A percentile compares a stretch with the other conserved stretches of the same genome.
phyloP scores from a whole-genome alignment of 2,888 invertebrate species.

The Xanthorhoe designata region DNA sequence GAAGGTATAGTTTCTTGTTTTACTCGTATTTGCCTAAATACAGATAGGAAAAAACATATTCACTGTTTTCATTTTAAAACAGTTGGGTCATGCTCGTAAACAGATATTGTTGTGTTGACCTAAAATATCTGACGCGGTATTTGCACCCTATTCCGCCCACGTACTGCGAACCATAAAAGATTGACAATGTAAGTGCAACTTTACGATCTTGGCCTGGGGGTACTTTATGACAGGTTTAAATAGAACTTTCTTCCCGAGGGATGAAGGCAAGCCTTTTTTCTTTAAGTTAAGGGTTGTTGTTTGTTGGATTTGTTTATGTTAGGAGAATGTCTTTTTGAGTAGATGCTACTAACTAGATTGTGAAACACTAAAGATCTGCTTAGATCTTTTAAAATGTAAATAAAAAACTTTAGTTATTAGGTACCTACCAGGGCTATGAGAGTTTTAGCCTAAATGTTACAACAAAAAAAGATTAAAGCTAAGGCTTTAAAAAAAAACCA shows the following conservation, averaged over 20 bases:
- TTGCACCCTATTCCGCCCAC: conserved; percentile 6
- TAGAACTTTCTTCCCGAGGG: conserved; percentile 36
- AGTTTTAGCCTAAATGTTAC: too few species aligned
- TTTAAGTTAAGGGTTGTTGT: conserved; percentile 29
- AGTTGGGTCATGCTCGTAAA: conserved; percentile 2
- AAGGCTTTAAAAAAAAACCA: too few species aligned
- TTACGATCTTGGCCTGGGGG: conserved; percentile 35
- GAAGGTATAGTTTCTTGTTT: not conserved
- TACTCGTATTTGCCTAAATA: not conserved
- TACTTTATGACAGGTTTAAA: conserved; percentile 40
- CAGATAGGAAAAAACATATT: not conserved
- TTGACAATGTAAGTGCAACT: conserved; percentile 38
- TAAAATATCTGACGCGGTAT: conserved; percentile 10
- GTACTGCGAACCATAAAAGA: conserved; percentile 25
- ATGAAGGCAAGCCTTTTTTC: conserved; percentile 24
- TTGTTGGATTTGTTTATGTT: conserved; percentile 34
- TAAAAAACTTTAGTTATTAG: too few species aligned
- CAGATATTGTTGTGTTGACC: conserved; percentile 14
- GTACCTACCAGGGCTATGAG: too few species aligned
- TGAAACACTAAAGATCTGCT: too few species aligned
- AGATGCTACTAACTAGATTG: too few species aligned
- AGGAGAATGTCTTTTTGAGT: not conserved
- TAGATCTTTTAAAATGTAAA: too few species aligned
- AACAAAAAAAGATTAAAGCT: too few species aligned
- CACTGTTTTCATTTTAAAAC: not conserved